These are phyloP conservation scores for Drosophila testacea DNA, from an alignment of 2,888 invertebrate genomes.

Conservation along the genomic window DNA sequence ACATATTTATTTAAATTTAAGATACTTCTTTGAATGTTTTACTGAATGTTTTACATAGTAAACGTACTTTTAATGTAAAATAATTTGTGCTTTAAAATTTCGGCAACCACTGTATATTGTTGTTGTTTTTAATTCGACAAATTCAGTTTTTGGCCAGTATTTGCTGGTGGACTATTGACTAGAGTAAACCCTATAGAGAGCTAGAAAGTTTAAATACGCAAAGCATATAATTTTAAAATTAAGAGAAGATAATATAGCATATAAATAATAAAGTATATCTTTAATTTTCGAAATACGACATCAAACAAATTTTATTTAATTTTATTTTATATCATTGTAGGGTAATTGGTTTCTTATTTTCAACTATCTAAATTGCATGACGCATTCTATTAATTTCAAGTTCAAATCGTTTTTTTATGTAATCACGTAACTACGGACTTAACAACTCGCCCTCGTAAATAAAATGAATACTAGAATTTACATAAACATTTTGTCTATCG, in stretches of 20 bases:
- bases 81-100: too few species aligned
- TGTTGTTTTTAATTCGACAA: too few species aligned
- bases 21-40: too few species aligned
- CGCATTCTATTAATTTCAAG: slow-evolving; percentile 67
- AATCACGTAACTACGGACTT: slow-evolving; percentile 66
- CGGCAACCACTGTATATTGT: too few species aligned
- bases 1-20: too few species aligned
- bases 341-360: slow-evolving; percentile 22
- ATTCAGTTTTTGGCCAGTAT: too few species aligned
- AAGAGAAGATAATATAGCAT: neutral
- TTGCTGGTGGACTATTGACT: neutral
- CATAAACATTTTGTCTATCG: slow-evolving; percentile 12
- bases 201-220: too few species aligned
- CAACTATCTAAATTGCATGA: slow-evolving; percentile 62
- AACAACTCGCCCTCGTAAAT: slow-evolving; percentile 16
- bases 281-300: too few species aligned
- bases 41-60: too few species aligned
- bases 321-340: neutral
- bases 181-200: neutral
- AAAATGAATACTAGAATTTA: slow-evolving; percentile 22
- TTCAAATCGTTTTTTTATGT: slow-evolving; percentile 70
- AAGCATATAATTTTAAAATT: neutral
- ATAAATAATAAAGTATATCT: too few species aligned
- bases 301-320: too few species aligned
- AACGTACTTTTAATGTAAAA: too few species aligned